Evolutionary conservation across 1,140 invertebrate genomes (phyloP).

Genomic region (Cherax quadricarinatus): DNA sequence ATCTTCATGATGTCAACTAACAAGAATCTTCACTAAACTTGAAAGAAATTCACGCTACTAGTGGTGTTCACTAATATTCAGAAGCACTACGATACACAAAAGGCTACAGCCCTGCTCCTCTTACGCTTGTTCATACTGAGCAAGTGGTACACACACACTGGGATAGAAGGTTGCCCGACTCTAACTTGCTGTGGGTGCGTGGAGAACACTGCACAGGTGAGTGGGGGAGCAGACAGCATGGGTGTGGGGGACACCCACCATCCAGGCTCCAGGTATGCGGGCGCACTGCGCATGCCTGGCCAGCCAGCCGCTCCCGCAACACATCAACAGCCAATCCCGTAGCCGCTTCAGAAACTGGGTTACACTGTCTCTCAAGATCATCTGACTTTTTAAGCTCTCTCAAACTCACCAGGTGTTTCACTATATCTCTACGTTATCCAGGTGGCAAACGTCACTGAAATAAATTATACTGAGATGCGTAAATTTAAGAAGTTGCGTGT

Average conservation of each 20-base stretch:
- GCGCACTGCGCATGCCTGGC: slow-evolving; percentile 59
- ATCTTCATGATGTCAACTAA: slow-evolving; percentile 63
- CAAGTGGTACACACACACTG: neutral
- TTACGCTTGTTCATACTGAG: slow-evolving; percentile 45
- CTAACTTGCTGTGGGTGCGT: slow-evolving; percentile 6
- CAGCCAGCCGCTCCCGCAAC: slow-evolving; percentile 56
- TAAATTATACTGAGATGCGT: neutral
- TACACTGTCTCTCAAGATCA: slow-evolving; percentile 33
- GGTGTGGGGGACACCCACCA: neutral
- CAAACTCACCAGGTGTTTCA: slow-evolving; percentile 8
- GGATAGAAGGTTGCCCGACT: neutral
- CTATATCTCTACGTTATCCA: neutral
- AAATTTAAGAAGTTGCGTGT: neutral
- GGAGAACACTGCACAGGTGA: slow-evolving; percentile 53
- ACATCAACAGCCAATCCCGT: slow-evolving; percentile 39
- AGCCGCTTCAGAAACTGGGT: slow-evolving; percentile 34
- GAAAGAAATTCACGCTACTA: slow-evolving; percentile 9
- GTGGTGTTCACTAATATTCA: neutral
- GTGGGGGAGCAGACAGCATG: slow-evolving; percentile 42
- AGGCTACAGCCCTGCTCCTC: slow-evolving; percentile 29
- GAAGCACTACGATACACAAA: slow-evolving; percentile 13
- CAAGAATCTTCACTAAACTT: slow-evolving; percentile 23
- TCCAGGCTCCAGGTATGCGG: slow-evolving; percentile 32
- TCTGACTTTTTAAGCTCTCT: slow-evolving; percentile 14
- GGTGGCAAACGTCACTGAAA: neutral